Percentiles rank a stretch among this genome's conserved stretches.
phyloP scores from a whole-genome alignment of 2,888 invertebrate genomes.

The Tetragonula carbonaria region DNA sequence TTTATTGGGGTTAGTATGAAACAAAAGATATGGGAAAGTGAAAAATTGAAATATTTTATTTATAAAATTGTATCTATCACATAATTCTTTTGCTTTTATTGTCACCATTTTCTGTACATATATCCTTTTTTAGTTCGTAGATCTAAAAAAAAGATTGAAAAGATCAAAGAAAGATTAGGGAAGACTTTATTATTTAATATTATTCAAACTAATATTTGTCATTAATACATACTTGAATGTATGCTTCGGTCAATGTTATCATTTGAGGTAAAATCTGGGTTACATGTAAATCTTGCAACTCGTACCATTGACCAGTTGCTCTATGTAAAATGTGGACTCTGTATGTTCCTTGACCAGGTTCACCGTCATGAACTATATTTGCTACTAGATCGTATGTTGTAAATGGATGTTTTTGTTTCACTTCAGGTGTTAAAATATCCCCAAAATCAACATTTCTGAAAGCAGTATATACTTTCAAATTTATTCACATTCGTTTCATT shows the following conservation, averaged over 20 bases:
- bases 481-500: background rate
- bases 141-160: constrained; percentile 72
- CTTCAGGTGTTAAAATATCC: constrained; percentile 95
- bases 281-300: constrained; percentile 97
- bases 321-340: constrained; percentile 96
- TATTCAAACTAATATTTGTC: background rate
- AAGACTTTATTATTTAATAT: constrained; percentile 5
- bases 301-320: constrained; percentile 92
- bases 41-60: constrained; percentile 66
- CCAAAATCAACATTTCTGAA: constrained; percentile 98
- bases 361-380: constrained; percentile 99
- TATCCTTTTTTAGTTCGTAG: constrained; percentile 79
- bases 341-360: constrained; percentile 97
- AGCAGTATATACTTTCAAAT: constrained; percentile 64
- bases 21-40: constrained; percentile 10
- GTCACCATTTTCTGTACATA: constrained; percentile 68
- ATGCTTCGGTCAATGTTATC: constrained; percentile 99
- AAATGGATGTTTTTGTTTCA: constrained; percentile 89
- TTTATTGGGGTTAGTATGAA: background rate
- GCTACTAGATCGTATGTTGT: constrained; percentile 99
- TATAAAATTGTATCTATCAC: constrained; percentile 45
- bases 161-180: background rate
- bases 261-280: constrained; percentile 99
- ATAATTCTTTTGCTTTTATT: constrained; percentile 53
- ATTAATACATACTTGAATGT: constrained; percentile 91